Evolutionary conservation across 2,797 vertebrate genomes (phyloP).

Genomic region (Sebastes aleutianus): DNA sequence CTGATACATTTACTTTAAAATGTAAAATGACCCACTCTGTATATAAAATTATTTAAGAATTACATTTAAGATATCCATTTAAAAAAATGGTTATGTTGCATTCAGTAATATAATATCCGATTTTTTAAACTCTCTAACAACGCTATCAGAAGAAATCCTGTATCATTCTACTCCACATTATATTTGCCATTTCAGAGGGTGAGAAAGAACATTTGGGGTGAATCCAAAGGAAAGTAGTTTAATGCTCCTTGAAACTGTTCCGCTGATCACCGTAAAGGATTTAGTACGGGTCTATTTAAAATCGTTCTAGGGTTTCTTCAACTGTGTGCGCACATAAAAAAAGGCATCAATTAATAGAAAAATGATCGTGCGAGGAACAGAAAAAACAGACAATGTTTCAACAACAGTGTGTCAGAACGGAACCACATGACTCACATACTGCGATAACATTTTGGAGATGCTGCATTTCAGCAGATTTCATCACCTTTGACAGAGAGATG

Average conservation of each 20-base stretch:
- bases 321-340: background rate
- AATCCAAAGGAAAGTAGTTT: background rate
- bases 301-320: background rate
- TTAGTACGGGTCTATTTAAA: background rate
- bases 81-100: background rate
- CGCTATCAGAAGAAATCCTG: background rate
- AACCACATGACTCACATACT: background rate
- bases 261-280: background rate
- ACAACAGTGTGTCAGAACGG: background rate
- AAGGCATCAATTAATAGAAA: background rate
- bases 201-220: background rate
- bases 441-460: constrained; percentile 28
- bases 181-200: background rate
- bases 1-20: too few relatives aligned
- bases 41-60: background rate
- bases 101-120: background rate
- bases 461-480: constrained; percentile 53
- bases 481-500: constrained; percentile 29
- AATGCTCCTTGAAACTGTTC: background rate
- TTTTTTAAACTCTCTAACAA: background rate
- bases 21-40: background rate
- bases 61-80: background rate
- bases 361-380: background rate
- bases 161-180: background rate
- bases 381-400: background rate